Evolutionary conservation across 2,888 invertebrate species (phyloP).

Genomic region (Lottia gigantea): DNA sequence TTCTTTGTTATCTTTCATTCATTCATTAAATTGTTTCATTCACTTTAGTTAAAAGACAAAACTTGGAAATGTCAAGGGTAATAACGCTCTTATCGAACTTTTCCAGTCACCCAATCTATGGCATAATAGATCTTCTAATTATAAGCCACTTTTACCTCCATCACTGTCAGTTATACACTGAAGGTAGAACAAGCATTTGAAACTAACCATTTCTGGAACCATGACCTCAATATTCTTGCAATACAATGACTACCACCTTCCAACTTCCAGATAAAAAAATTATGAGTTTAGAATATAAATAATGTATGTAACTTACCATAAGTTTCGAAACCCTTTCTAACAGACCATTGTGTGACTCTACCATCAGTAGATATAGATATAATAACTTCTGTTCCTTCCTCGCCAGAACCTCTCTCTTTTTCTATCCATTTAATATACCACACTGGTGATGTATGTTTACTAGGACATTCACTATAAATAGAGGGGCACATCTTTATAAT

Average conservation of each 20-base stretch:
- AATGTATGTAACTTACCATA: slow-evolving; percentile 49
- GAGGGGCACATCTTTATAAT: neutral
- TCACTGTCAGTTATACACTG: too few relatives aligned
- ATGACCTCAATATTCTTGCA: too few relatives aligned
- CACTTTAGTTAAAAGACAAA: neutral
- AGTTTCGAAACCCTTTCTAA: slow-evolving; percentile 68
- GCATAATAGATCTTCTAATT: neutral
- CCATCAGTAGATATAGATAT: slow-evolving; percentile 69
- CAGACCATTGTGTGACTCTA: slow-evolving; percentile 67
- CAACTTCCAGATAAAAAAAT: neutral
- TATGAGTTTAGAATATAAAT: neutral
- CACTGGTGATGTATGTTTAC: slow-evolving; percentile 66
- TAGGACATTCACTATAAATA: slow-evolving; percentile 52
- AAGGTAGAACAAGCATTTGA: too few relatives aligned
- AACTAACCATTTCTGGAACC: too few relatives aligned
- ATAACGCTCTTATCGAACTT: too few relatives aligned
- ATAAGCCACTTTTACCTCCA: too few relatives aligned
- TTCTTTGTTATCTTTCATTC: too few relatives aligned
- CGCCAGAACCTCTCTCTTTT: slow-evolving; percentile 63
- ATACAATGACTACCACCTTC: too few relatives aligned
- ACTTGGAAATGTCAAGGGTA: neutral
- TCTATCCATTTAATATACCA: slow-evolving; percentile 68
- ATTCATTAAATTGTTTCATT: too few relatives aligned
- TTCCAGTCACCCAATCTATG: neutral
- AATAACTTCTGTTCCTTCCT: slow-evolving; percentile 63